Percentiles rank a stretch among this genome's conserved stretches.
Evolutionary conservation across 1,140 invertebrate genomes (phyloP).

Genomic region (Pissodes strobi): DNA sequence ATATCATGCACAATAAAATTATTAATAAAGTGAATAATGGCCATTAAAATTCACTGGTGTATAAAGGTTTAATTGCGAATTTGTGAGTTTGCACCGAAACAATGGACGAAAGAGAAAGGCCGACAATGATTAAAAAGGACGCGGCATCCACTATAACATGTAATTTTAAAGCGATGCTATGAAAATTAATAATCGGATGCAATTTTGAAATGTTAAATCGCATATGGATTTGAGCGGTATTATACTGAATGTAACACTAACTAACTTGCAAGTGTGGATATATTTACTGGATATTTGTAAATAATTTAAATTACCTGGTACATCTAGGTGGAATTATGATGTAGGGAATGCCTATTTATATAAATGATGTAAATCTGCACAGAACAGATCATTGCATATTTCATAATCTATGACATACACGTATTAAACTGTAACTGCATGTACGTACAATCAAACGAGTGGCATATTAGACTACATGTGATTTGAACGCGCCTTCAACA

Average conservation of each 20-base stretch:
- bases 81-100: constrained; percentile 4
- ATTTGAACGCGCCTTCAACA: too few species aligned
- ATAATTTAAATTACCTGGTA: too few species aligned
- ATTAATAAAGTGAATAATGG: constrained; percentile 13
- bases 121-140: constrained; percentile 1
- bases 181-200: constrained; percentile 5
- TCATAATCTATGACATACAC: not conserved
- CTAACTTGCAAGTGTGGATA: not conserved
- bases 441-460: too few species aligned
- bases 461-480: too few species aligned
- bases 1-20: constrained; percentile 6
- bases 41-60: constrained; percentile 10
- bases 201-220: constrained; percentile 6
- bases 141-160: not conserved
- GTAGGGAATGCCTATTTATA: too few species aligned
- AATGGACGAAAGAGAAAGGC: constrained; percentile 15
- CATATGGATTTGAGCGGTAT: not conserved
- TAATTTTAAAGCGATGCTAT: constrained; percentile 9
- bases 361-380: not conserved
- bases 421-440: too few species aligned
- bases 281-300: not conserved
- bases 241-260: not conserved
- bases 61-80: constrained; percentile 22
- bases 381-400: too few species aligned
- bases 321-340: too few species aligned